These are phyloP conservation scores for Lindbergichthys nudifrons DNA, from an alignment of 2,797 vertebrate genomes.

Conservation along the genomic window DNA sequence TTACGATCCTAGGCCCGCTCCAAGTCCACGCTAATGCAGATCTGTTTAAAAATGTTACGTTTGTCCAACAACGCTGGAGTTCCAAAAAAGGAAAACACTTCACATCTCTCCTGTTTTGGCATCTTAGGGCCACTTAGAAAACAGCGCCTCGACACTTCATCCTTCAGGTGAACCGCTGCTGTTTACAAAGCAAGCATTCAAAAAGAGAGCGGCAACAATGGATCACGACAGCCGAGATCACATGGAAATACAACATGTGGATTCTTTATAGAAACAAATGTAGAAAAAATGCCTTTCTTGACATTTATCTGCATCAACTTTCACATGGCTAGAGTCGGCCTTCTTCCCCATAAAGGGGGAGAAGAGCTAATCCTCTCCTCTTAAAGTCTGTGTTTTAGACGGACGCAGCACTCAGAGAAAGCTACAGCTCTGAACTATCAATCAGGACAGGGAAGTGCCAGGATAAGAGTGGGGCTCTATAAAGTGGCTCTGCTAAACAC, in stretches of 20 bases:
- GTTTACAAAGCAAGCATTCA: conserved; percentile 12
- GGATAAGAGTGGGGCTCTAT: conserved; percentile 53
- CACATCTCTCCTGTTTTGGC: not conserved
- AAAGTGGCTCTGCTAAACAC: conserved; percentile 51
- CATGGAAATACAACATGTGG: conserved; percentile 4
- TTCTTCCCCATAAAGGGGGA: conserved; percentile 35
- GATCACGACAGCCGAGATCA: conserved; percentile 12
- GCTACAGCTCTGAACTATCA: conserved; percentile 48
- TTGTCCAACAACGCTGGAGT: not conserved
- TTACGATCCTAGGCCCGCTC: conserved; percentile 15
- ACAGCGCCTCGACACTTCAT: conserved; percentile 2
- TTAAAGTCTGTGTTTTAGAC: conserved; percentile 43
- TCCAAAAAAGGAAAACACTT: conserved; percentile 17
- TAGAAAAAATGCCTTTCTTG: not conserved
- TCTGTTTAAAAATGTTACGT: conserved; percentile 5
- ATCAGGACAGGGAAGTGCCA: conserved; percentile 52
- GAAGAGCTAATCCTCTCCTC: conserved; percentile 44
- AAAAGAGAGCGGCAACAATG: conserved; percentile 5
- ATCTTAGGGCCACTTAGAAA: not conserved
- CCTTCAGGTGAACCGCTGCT: not conserved
- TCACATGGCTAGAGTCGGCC: conserved; percentile 14
- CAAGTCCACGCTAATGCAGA: not conserved
- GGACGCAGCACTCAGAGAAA: conserved; percentile 40
- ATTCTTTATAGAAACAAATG: too few species aligned
- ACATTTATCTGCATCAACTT: conserved; percentile 5